phyloP scores from a whole-genome alignment of 2,113 vertebrate species.

The Lagopus muta region DNA sequence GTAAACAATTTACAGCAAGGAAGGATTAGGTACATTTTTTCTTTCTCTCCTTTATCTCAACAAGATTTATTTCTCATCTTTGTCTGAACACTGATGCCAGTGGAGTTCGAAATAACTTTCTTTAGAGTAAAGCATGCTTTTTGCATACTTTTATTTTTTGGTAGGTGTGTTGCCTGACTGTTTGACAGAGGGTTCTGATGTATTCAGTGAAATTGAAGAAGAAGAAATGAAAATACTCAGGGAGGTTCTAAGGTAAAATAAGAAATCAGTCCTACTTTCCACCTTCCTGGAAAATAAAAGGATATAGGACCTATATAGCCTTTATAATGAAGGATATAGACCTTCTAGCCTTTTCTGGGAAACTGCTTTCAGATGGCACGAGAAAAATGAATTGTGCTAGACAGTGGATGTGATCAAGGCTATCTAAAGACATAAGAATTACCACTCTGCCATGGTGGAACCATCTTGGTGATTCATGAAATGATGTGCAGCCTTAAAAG shows the following conservation, averaged over 20 bases:
- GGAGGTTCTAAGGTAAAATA: constrained; percentile 90
- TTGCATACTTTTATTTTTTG: not conserved
- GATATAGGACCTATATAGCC: not conserved
- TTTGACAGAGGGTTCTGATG: constrained; percentile 91
- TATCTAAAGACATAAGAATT: not conserved
- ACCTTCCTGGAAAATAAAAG: not conserved
- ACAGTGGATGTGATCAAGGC: not conserved
- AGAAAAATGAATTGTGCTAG: not conserved
- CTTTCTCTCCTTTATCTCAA: not conserved
- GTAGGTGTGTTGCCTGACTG: constrained; percentile 93
- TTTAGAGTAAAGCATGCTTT: not conserved
- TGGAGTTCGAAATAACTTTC: not conserved
- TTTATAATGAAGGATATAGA: too few relatives aligned
- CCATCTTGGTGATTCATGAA: not conserved
- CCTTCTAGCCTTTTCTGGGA: not conserved
- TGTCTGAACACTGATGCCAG: not conserved
- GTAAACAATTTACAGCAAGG: not conserved
- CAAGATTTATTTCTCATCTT: not conserved
- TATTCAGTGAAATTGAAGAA: constrained; percentile 92
- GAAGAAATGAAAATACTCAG: constrained; percentile 95
- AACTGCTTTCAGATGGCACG: not conserved
- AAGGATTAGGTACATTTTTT: not conserved
- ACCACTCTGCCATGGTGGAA: not conserved
- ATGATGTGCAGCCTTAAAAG: not conserved
- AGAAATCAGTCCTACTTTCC: not conserved